Conservation (phyloP, 2,888 invertebrate species). For the Dynastes maya region DNA sequence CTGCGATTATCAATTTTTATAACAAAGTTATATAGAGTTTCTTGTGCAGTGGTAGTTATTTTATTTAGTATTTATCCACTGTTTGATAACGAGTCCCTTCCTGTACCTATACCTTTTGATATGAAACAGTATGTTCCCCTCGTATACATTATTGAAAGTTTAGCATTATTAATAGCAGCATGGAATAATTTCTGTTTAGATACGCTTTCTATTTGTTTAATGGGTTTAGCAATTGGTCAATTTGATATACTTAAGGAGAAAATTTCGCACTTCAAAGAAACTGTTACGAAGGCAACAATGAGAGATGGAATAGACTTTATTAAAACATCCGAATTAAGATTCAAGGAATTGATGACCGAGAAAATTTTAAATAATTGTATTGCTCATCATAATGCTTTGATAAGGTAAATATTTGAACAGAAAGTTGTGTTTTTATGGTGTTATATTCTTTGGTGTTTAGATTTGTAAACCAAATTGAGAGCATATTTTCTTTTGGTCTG, state of each 20-base stretch:
- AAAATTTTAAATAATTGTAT: slow-evolving; percentile 42
- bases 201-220: slow-evolving; percentile 58
- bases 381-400: slow-evolving; percentile 51
- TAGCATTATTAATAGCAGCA: slow-evolving; percentile 55
- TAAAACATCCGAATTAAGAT: slow-evolving; percentile 2
- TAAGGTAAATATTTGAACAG: slow-evolving; percentile 53
- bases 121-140: slow-evolving; percentile 35
- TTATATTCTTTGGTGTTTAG: slow-evolving; percentile 47
- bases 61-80: slow-evolving; percentile 39
- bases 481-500: slow-evolving; percentile 58
- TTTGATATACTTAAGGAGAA: slow-evolving; percentile 59
- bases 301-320: background rate
- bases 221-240: slow-evolving; percentile 59
- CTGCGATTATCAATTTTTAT: slow-evolving; percentile 33
- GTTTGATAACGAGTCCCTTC: slow-evolving; percentile 42
- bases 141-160: slow-evolving; percentile 52
- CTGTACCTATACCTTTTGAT: slow-evolving; percentile 48
- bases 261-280: slow-evolving; percentile 52
- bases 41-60: slow-evolving; percentile 41
- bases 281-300: slow-evolving; percentile 1
- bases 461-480: slow-evolving; percentile 57
- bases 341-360: background rate
- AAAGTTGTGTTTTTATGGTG: background rate
- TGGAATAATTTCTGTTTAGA: slow-evolving; percentile 60
- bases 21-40: slow-evolving; percentile 48